phyloP scores from a whole-genome alignment of 2,113 vertebrate species.

The Murina feae region DNA sequence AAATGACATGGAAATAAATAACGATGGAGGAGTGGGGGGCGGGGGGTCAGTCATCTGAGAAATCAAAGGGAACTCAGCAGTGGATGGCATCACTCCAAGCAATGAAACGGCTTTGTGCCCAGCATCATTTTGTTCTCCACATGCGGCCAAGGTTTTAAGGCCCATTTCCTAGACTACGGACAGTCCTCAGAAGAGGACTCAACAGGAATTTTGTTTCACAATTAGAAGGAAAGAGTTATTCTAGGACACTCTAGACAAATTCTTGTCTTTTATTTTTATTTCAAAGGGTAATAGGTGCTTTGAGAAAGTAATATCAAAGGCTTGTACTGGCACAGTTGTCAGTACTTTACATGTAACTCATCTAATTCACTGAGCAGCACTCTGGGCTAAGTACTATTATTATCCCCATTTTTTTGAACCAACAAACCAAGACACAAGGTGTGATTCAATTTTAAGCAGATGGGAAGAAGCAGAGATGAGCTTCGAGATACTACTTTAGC shows the following conservation, averaged over 20 bases:
- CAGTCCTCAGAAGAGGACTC: background rate
- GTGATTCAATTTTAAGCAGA: background rate
- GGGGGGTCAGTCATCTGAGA: background rate
- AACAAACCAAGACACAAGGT: background rate
- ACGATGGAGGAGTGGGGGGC: rapidly evolving
- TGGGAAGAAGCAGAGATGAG: background rate
- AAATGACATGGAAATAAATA: conserved; percentile 56
- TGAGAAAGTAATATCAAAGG: background rate
- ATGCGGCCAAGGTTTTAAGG: background rate
- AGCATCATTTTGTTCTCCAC: background rate
- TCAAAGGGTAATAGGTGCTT: background rate
- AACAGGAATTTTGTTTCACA: background rate
- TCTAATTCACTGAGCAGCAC: background rate
- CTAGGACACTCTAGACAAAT: background rate
- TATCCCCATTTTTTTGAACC: background rate
- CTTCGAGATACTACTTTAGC: no score
- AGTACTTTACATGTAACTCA: background rate
- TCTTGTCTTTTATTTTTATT: background rate
- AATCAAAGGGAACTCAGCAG: background rate
- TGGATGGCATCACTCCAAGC: rapidly evolving
- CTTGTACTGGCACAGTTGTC: no score
- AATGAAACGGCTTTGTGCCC: rapidly evolving
- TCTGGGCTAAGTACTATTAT: background rate
- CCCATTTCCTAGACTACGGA: background rate
- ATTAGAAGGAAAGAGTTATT: background rate